phyloP scores from a whole-genome alignment of 2,888 invertebrate genomes.

The Drosophila subquinaria region DNA sequence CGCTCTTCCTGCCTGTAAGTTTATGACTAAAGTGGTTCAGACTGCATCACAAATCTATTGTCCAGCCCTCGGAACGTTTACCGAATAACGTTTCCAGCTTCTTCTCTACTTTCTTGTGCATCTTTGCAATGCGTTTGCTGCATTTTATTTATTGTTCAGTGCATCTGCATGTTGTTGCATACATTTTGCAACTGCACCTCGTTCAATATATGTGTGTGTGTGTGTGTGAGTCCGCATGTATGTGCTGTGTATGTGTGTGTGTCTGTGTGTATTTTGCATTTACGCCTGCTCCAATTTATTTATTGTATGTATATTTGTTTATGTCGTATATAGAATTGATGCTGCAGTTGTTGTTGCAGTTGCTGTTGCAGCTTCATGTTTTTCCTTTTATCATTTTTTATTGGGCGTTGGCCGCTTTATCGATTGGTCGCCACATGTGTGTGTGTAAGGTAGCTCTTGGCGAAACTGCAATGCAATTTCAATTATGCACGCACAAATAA shows the following conservation, averaged over 20 bases:
- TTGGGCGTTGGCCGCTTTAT: constrained; percentile 48
- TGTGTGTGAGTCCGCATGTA: constrained; percentile 10
- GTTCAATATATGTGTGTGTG: constrained; percentile 17
- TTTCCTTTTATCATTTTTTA: constrained; percentile 20
- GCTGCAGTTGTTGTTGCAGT: constrained; percentile 49
- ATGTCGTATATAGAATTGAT: constrained; percentile 66
- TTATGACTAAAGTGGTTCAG: neutral
- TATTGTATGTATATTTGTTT: constrained; percentile 76
- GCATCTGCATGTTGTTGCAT: constrained; percentile 67
- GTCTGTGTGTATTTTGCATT: constrained; percentile 61
- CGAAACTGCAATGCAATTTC: constrained; percentile 66
- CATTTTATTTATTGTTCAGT: constrained; percentile 78
- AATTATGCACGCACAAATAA: constrained; percentile 78
- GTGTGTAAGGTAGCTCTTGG: constrained; percentile 21
- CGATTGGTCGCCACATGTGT: constrained; percentile 47
- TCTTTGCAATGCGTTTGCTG: constrained; percentile 70
- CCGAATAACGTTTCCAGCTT: constrained; percentile 28
- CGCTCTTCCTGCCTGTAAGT: neutral
- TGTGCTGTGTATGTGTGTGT: constrained; percentile 22
- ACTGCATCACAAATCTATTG: constrained; percentile 29
- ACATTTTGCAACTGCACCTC: constrained; percentile 59
- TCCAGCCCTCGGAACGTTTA: constrained; percentile 44
- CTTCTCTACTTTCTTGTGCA: constrained; percentile 55
- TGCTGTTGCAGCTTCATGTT: constrained; percentile 40
- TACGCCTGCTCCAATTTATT: constrained; percentile 79